These are phyloP conservation scores for Accipiter cooperii DNA, from an alignment of 2,113 vertebrate species.

Conservation along the genomic window DNA sequence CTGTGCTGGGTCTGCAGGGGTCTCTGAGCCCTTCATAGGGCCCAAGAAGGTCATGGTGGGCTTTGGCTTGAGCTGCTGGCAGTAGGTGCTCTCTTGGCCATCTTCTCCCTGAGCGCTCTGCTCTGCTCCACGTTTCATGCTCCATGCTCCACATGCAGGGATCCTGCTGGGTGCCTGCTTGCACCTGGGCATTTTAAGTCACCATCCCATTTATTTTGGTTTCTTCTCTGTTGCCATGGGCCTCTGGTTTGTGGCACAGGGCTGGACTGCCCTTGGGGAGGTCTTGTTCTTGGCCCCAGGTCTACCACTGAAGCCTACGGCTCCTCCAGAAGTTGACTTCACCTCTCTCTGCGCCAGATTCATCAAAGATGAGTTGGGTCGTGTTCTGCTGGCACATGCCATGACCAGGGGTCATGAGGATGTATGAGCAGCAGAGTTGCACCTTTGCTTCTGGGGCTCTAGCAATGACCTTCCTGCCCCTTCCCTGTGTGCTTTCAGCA, in stretches of 20 bases:
- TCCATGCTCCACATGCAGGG: neutral
- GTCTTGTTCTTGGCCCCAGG: neutral
- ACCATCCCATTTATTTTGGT: neutral
- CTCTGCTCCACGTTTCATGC: neutral
- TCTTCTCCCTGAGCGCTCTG: neutral
- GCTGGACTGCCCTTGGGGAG: neutral
- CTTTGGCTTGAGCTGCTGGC: neutral
- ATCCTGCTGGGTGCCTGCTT: neutral
- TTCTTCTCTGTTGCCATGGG: neutral
- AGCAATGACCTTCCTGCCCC: neutral
- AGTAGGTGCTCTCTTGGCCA: neutral
- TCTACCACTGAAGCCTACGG: neutral
- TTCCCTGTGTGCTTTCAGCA: neutral
- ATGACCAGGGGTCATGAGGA: too few species aligned
- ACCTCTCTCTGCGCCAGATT: neutral
- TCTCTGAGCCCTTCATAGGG: neutral
- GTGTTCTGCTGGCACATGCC: neutral
- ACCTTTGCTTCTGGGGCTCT: neutral
- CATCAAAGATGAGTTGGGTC: neutral
- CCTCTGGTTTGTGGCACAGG: neutral
- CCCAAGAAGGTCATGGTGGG: accelerated
- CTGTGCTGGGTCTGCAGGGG: accelerated
- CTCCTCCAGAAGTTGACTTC: neutral
- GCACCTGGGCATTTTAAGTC: neutral
- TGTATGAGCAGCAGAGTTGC: accelerated